Evolutionary conservation across 2,888 invertebrate genomes (phyloP), one percentile per base, ranked within the genome.

Genomic region (Margaritifera margaritifera): DNA sequence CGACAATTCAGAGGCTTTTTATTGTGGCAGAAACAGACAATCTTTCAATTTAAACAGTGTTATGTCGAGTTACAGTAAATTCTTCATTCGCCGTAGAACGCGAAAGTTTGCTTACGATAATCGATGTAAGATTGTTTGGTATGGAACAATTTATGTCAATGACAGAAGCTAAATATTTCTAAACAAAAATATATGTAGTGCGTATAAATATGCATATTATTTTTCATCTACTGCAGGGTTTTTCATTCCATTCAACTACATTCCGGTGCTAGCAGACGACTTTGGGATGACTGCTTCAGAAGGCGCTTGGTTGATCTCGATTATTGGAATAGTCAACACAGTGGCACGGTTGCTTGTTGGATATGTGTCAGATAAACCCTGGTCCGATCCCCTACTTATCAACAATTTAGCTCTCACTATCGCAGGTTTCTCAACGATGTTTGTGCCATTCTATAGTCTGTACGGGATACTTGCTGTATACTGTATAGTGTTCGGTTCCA

Each of bases 311-410:
- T 64, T 81, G 20, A 81, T 81, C 0, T 79, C 81, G 0, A 58
- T 75, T 3, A 79, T 81, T 80, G 89, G 89, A 51, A 97, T 98
- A 77, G 96, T 97, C 53, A 98, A 98, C 91, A 98, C 97, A 0
- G 89, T 98, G 74, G 97, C 97, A n/a, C 94, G 98, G 91, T 94
- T 98, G 62, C 91, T 93, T 61, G 96, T 95, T 87, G 98, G 97
- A 27, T 95, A 94, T 91, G 93, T 98, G 42, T 96, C 97, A 2
- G 91, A 91, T 80, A 80, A 90, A 24, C 80, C 93, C 95, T 77
- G 80, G 69, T 93, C 97, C 6, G 95, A 97, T 85, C 94, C 97
- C 0, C 91, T 99, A 11, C 92, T 95, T 89, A 92, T 99, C 62
- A 98, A 98, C 90, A 98, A 98, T 88, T 90, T 95, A 31, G 96